phyloP scores from a whole-genome alignment of 1,140 invertebrate genomes.

The Platyscapa corneri region DNA sequence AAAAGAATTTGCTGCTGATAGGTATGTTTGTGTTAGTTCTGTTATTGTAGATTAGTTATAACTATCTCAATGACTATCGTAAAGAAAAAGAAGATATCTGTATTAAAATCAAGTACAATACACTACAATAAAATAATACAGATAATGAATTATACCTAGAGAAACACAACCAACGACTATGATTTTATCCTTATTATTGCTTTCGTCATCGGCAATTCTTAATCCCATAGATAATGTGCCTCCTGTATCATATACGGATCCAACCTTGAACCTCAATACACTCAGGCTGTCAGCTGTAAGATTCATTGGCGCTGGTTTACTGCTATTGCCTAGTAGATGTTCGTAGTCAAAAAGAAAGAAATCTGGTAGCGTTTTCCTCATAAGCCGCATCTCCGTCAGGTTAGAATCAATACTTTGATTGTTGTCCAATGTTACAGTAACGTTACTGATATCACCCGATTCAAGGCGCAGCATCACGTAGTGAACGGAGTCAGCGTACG shows the following conservation, averaged over 20 bases:
- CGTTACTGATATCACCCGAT: constrained; percentile 60
- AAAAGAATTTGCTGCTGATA: too few relatives aligned
- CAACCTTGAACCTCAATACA: constrained; percentile 79
- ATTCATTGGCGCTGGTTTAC: constrained; percentile 78
- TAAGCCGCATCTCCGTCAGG: constrained; percentile 68
- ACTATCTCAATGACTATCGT: too few relatives aligned
- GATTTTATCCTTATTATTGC: constrained; percentile 71
- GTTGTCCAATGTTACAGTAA: constrained; percentile 52
- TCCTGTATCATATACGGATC: constrained; percentile 81
- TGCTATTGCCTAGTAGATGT: constrained; percentile 74
- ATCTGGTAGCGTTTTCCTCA: constrained; percentile 80
- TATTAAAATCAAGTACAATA: not conserved
- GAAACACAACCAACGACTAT: constrained; percentile 67
- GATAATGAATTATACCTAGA: constrained; percentile 57
- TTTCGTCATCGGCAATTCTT: constrained; percentile 76
- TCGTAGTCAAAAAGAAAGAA: constrained; percentile 84
- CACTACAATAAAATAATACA: not conserved
- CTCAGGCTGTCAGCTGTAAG: constrained; percentile 77
- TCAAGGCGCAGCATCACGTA: constrained; percentile 69
- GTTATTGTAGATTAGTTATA: too few relatives aligned
- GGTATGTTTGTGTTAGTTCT: too few relatives aligned
- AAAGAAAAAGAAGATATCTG: too few relatives aligned
- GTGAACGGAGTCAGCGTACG: constrained; percentile 74
- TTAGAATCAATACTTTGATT: not conserved
- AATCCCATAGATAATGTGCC: constrained; percentile 80